phyloP scores from a whole-genome alignment of 2,888 invertebrate species.

The Lamellibrachia columna region DNA sequence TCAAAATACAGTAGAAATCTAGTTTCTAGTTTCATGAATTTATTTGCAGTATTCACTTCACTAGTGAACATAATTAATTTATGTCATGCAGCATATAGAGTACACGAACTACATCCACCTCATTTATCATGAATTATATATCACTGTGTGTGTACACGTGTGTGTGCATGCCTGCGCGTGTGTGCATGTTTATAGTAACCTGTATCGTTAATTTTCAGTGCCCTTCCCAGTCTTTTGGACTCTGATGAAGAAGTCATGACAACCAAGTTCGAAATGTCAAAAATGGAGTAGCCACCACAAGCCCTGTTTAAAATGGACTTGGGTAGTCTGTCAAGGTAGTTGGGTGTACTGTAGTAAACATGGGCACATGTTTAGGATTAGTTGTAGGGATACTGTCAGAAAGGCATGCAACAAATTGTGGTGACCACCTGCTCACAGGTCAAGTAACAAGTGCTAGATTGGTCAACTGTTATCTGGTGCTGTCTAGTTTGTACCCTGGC shows the following conservation, averaged over 20 bases:
- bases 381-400: neutral
- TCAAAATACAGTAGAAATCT: neutral
- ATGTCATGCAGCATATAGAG: neutral
- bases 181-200: neutral
- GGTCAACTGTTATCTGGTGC: neutral
- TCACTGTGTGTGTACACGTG: no score
- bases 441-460: neutral
- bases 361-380: neutral
- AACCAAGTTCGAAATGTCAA: constrained; percentile 64
- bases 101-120: neutral
- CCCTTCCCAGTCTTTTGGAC: constrained; percentile 58
- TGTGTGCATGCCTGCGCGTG: neutral
- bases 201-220: constrained; percentile 33
- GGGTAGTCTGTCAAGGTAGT: no score
- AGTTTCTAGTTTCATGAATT: no score
- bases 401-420: neutral
- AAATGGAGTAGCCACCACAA: constrained; percentile 57
- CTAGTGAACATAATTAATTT: neutral
- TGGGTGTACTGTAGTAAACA: no score
- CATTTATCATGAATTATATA: neutral
- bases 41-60: neutral
- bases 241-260: constrained; percentile 65
- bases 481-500: neutral
- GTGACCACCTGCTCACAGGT: neutral
- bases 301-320: no score